These are phyloP conservation scores for Boloria euphrosyne DNA, from an alignment of 2,888 invertebrate genomes.

Conservation along the genomic window DNA sequence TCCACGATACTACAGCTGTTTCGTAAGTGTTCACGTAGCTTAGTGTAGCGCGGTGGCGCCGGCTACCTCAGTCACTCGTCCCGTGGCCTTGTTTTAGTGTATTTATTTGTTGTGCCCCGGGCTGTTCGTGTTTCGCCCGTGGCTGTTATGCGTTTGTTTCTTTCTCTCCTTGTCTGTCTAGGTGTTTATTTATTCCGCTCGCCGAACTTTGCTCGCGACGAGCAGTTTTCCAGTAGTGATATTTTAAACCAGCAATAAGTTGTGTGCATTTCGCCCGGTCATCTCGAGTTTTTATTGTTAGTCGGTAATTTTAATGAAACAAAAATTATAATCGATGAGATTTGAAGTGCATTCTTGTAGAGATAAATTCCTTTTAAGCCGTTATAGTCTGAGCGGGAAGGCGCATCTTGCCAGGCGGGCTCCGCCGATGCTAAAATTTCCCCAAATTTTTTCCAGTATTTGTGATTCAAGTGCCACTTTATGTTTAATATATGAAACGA, in stretches of 20 bases:
- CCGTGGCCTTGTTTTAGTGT: conserved; percentile 74
- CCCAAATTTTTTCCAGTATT: conserved; percentile 87
- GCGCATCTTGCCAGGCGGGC: conserved; percentile 49
- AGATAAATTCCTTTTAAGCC: conserved; percentile 78
- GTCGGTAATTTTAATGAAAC: conserved; percentile 75
- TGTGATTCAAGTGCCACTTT: conserved; percentile 91
- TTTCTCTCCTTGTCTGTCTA: conserved; percentile 73
- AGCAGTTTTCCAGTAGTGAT: conserved; percentile 79
- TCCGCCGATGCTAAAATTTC: conserved; percentile 78
- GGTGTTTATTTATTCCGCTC: conserved; percentile 77
- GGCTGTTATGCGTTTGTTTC: conserved; percentile 72
- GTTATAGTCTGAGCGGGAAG: conserved; percentile 74
- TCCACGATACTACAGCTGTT: conserved; percentile 74
- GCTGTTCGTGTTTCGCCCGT: conserved; percentile 79
- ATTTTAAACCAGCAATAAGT: conserved; percentile 80
- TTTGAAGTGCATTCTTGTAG: conserved; percentile 81
- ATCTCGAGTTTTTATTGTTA: conserved; percentile 64
- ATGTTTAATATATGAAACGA: conserved; percentile 86
- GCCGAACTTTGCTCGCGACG: conserved; percentile 30
- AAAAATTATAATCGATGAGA: conserved; percentile 78
- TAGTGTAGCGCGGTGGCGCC: conserved; percentile 38
- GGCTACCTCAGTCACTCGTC: conserved; percentile 78
- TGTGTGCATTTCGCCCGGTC: conserved; percentile 60
- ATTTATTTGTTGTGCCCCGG: conserved; percentile 79
- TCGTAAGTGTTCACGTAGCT: conserved; percentile 78